A percentile compares a stretch with the other conserved stretches of the same genome.
Conservation (phyloP, 2,888 invertebrate species). For the Gryllus longicercus region DNA sequence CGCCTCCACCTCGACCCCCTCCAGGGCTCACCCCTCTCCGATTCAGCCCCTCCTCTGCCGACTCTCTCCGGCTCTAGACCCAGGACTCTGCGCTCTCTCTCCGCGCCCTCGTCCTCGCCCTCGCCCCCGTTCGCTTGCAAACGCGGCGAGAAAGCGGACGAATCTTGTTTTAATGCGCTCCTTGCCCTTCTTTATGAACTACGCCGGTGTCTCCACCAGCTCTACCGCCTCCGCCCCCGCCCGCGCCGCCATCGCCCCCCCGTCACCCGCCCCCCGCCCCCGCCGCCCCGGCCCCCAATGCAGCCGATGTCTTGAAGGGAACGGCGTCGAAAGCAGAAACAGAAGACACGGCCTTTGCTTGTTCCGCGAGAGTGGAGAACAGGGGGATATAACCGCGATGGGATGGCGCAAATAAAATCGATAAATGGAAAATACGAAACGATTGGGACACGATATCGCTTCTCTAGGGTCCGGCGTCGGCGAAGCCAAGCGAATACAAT, state of each 20-base stretch:
- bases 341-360: neutral
- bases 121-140: neutral
- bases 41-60: no score
- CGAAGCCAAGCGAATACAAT: no score
- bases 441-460: neutral
- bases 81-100: no score
- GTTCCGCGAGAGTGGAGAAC: neutral
- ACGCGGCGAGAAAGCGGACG: neutral
- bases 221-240: no score
- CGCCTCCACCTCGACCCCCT: no score
- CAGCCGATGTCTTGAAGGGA: neutral
- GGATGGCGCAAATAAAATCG: neutral
- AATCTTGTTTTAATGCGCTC: constrained; percentile 1
- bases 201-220: neutral
- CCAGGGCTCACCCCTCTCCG: no score
- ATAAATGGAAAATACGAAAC: neutral
- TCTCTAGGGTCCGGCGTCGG: no score
- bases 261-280: no score
- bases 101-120: neutral
- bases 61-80: no score
- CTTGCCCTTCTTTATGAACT: constrained; percentile 6
- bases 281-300: no score
- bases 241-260: no score
- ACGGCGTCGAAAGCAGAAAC: neutral
- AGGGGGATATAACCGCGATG: neutral